Base-by-base conservation (phyloP, 2,888 invertebrate genomes). In the Amiota communis region DNA sequence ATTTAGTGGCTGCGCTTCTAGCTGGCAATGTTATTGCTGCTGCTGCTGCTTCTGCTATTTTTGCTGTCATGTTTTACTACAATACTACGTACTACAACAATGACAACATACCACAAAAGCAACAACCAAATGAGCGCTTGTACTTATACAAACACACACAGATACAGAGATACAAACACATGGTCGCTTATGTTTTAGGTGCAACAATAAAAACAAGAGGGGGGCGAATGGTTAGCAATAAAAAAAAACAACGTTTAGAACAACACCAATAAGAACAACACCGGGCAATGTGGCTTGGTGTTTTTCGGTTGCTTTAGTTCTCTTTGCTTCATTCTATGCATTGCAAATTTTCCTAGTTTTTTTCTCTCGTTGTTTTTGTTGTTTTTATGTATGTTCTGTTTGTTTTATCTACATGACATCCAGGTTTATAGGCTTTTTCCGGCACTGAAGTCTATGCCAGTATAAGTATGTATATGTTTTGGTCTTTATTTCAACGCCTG, bases 1-100 rank as follows among this genome's bases (percentile, higher is more conserved):
- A 65, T 65, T 65, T 65, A 48, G 65, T 65, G 47, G 65, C 17
- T 65, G 48, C n/a, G 65, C 65, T 48, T 47, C 12, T 63, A 63
- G 65, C 65, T 59, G n/a, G 59, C 20, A 59, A 46, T n/a, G 64
- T 46, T 8, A 15, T 15, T 64, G 48, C 48, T 46, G 65, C 17
- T 57, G 2, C 48, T 48, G 47, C 65, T 65, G 8, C 15, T 65
- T 63, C 20, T 9, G 64, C 64, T 64, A 64, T 23, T 64, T 64
- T 64, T 64, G 64, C 47, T 64, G 64, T 64, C 64, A 64, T 64
- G 64, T 64, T 64, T 64, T 64, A 63, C 64, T 48, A 65, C n/a
- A n/a, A n/a, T n/a, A n/a, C n/a, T n/a, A n/a, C n/a, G n/a, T n/a
- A n/a, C 13, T 17, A n/a, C 57, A 65, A 65, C n/a, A 17, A 15